Evolutionary conservation across 2,888 invertebrate species (phyloP).

Genomic region (Helicoverpa assulta): DNA sequence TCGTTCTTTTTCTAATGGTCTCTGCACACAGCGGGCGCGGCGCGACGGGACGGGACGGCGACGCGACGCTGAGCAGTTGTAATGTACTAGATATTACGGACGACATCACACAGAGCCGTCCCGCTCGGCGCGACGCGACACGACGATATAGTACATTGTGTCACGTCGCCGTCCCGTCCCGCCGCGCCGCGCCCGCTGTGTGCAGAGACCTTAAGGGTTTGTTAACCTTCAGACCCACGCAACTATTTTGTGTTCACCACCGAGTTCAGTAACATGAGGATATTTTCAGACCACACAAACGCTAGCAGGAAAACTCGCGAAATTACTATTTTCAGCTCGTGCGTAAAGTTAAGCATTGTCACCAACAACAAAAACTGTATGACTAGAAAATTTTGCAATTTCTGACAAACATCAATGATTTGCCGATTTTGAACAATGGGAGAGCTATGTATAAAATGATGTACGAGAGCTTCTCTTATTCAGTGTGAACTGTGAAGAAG

Average conservation of each 20-base stretch:
- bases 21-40: no score
- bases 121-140: no score
- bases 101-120: no score
- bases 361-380: constrained; percentile 64
- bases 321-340: constrained; percentile 40
- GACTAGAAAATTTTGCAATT: constrained; percentile 71
- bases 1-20: no score
- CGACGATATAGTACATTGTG: no score
- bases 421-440: constrained; percentile 64
- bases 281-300: neutral
- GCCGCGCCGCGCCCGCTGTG: no score
- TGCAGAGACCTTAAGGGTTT: no score
- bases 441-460: constrained; percentile 72
- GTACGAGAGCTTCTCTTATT: constrained; percentile 10
- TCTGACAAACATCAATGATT: constrained; percentile 75
- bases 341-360: constrained; percentile 60
- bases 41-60: no score
- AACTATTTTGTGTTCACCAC: neutral
- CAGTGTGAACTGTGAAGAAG: constrained; percentile 53
- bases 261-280: neutral
- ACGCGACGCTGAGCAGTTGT: no score
- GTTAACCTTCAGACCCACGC: neutral
- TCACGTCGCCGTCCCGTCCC: no score
- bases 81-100: no score
- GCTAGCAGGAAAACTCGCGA: constrained; percentile 47